Conservation (phyloP, 2,113 vertebrate species). For the Speoplatyrhinus poulsoni region DNA sequence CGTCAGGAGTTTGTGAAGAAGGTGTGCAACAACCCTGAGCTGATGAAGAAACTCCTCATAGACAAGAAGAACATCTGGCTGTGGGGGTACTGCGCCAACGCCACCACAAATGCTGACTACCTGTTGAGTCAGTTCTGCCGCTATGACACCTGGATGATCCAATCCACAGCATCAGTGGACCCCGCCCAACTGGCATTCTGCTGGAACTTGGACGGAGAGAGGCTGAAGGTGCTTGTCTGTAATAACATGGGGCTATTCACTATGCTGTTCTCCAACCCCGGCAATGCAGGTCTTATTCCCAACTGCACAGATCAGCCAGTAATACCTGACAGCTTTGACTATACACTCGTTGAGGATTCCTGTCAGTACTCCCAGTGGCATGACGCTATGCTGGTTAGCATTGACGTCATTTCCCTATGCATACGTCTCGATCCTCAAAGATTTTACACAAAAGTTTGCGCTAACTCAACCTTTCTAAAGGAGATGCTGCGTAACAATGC, state of each 20-base stretch:
- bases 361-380: slow-evolving; percentile 74
- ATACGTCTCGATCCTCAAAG: slow-evolving; percentile 57
- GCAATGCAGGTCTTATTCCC: slow-evolving; percentile 55
- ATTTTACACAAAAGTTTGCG: slow-evolving; percentile 68
- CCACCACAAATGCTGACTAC: slow-evolving; percentile 40
- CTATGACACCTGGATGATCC: slow-evolving; percentile 68
- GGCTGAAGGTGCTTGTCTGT: slow-evolving; percentile 67
- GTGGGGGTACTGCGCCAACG: slow-evolving; percentile 69
- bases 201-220: slow-evolving; percentile 61
- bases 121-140: slow-evolving; percentile 67
- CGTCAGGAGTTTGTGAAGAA: slow-evolving; percentile 55
- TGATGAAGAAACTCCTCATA: slow-evolving; percentile 64
- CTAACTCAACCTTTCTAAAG: slow-evolving; percentile 63
- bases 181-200: slow-evolving; percentile 68
- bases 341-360: neutral
- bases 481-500: slow-evolving; percentile 40
- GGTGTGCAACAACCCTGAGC: slow-evolving; percentile 65
- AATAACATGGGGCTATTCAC: slow-evolving; percentile 65
- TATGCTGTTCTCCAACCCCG: slow-evolving; percentile 62
- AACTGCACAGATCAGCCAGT: slow-evolving; percentile 60
- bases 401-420: slow-evolving; percentile 61
- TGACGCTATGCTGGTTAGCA: slow-evolving; percentile 39
- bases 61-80: slow-evolving; percentile 73
- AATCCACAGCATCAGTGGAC: slow-evolving; percentile 16
- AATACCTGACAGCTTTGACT: neutral